Percentiles rank a stretch among this genome's conserved stretches.
Evolutionary conservation across 2,113 vertebrate species (phyloP).

Genomic region (Pipra filicauda): DNA sequence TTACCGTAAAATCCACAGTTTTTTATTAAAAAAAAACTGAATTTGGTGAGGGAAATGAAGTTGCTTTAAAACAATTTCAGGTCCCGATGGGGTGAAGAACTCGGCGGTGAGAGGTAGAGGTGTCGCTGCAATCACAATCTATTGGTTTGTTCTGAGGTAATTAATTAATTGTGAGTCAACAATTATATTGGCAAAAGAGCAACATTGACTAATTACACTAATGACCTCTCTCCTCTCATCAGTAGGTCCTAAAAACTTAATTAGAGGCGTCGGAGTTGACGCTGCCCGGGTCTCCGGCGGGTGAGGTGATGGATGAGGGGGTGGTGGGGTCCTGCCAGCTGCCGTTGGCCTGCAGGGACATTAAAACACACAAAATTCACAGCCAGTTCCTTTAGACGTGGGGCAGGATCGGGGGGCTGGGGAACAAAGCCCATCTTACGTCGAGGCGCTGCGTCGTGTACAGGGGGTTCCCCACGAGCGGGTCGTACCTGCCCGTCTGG

Average conservation of each 20-base stretch:
- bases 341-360: slow-evolving; percentile 74
- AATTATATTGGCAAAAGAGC: slow-evolving; percentile 5
- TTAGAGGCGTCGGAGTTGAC: slow-evolving; percentile 86
- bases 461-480: slow-evolving; percentile 58
- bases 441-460: slow-evolving; percentile 60
- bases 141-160: slow-evolving; percentile 66
- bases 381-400: too few relatives aligned
- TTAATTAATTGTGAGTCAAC: slow-evolving; percentile 27
- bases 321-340: slow-evolving; percentile 85
- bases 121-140: slow-evolving; percentile 61
- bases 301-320: slow-evolving; percentile 79
- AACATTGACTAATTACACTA: slow-evolving; percentile 19
- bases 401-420: not conserved
- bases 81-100: slow-evolving; percentile 21
- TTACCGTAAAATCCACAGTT: not conserved
- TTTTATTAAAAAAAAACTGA: not conserved
- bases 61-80: not conserved
- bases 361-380: too few relatives aligned
- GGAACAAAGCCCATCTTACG: not conserved
- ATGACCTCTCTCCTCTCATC: slow-evolving; percentile 56
- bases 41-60: slow-evolving; percentile 23
- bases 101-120: slow-evolving; percentile 70
- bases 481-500: slow-evolving; percentile 50
- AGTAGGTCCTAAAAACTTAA: slow-evolving; percentile 51
- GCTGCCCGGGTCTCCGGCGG: slow-evolving; percentile 75